phyloP scores from a whole-genome alignment of 1,140 invertebrate species.

The Ooceraea biroi region DNA sequence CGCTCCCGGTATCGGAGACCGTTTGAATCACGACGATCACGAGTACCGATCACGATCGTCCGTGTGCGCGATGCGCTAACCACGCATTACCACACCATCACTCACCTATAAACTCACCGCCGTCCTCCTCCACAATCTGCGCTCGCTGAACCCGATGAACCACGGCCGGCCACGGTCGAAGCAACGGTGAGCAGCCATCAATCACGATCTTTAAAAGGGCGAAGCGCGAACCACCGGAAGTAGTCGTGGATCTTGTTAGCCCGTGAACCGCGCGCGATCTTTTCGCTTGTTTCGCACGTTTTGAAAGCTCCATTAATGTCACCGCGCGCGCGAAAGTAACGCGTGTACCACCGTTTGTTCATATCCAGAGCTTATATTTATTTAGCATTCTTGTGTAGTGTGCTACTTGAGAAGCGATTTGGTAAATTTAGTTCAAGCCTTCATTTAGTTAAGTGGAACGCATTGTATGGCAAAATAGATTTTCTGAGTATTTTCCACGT shows the following conservation, averaged over 20 bases:
- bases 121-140: conserved; percentile 79
- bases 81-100: conserved; percentile 74
- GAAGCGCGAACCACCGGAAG: conserved; percentile 36
- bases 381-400: conserved; percentile 14
- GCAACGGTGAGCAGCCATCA: conserved; percentile 83
- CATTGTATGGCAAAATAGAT: neutral
- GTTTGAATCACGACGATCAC: conserved; percentile 81
- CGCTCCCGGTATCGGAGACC: conserved; percentile 84
- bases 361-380: neutral
- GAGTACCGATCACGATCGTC: conserved; percentile 74
- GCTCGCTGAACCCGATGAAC: conserved; percentile 77
- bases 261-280: neutral
- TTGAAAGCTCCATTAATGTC: conserved; percentile 2
- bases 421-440: neutral
- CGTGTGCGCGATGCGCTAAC: conserved; percentile 69
- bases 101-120: conserved; percentile 68
- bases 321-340: neutral
- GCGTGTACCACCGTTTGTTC: conserved; percentile 7
- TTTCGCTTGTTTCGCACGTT: conserved; percentile 21
- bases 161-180: conserved; percentile 78
- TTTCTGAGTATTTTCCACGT: neutral
- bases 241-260: conserved; percentile 51
- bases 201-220: conserved; percentile 67
- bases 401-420: neutral
- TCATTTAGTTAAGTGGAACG: neutral